phyloP scores from a whole-genome alignment of 2,113 vertebrate genomes.

The Alosa alosa region DNA sequence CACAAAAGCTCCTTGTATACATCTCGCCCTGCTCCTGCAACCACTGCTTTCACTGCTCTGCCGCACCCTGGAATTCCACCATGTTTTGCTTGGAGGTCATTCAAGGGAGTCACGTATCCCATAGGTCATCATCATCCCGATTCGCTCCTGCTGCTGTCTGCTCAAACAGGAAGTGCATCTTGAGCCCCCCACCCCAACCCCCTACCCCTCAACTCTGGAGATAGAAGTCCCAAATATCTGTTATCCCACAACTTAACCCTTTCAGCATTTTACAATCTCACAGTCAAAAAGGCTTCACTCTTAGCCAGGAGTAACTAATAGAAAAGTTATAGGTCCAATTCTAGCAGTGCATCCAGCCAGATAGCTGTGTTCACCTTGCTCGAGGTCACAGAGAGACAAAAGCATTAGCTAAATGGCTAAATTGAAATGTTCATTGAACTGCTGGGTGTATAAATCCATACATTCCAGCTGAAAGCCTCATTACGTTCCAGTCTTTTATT shows the following conservation, averaged over 20 bases:
- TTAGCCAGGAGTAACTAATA: neutral
- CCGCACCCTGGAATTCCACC: slow-evolving; percentile 42
- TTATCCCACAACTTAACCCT: slow-evolving; percentile 9
- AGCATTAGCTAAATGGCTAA: slow-evolving; percentile 9
- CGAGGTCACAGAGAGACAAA: neutral
- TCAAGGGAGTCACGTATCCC: slow-evolving; percentile 49
- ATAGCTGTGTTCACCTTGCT: neutral
- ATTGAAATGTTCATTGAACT: slow-evolving; percentile 7
- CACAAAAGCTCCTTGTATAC: slow-evolving; percentile 45
- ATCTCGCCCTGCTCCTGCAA: slow-evolving; percentile 33
- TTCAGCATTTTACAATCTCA: neutral
- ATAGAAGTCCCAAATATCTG: slow-evolving; percentile 16
- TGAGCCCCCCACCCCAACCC: neutral
- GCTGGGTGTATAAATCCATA: neutral
- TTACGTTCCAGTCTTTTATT: neutral
- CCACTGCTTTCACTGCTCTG: slow-evolving; percentile 34
- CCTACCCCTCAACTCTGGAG: neutral
- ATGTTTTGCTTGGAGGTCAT: slow-evolving; percentile 54
- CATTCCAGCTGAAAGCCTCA: slow-evolving; percentile 14
- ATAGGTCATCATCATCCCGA: slow-evolving; percentile 33
- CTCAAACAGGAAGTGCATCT: slow-evolving; percentile 31
- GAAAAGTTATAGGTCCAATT: neutral
- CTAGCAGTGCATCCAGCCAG: neutral
- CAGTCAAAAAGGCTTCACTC: neutral
- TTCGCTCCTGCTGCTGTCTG: slow-evolving; percentile 28